A percentile compares a stretch with the other conserved stretches of the same genome.
Conservation (phyloP, 2,113 vertebrate genomes). For the Triplophysa tibetana region DNA sequence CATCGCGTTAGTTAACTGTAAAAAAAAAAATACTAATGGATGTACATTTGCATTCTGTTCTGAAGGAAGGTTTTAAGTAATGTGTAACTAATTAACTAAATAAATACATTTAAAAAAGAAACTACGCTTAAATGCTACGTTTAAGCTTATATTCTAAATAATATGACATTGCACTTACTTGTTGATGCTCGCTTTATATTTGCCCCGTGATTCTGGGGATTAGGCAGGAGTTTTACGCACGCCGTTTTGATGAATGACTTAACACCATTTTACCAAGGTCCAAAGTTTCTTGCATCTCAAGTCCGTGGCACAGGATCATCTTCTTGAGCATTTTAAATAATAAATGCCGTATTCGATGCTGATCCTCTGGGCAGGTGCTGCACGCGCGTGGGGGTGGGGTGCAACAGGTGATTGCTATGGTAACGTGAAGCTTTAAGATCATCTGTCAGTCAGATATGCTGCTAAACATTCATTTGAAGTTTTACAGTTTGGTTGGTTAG, state of each 20-base stretch:
- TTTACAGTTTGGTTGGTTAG: not conserved
- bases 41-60: not conserved
- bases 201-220: not conserved
- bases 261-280: not conserved
- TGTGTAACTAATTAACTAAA: too few relatives aligned
- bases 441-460: not conserved
- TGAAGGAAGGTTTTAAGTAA: too few relatives aligned
- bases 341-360: conserved; percentile 55
- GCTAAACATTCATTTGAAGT: not conserved
- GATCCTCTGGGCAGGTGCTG: conserved; percentile 24
- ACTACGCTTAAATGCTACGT: not conserved
- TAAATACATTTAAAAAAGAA: not conserved
- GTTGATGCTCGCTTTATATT: not conserved
- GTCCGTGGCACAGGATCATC: not conserved
- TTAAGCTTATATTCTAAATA: not conserved
- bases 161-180: conserved; percentile 13
- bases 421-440: not conserved
- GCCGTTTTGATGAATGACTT: not conserved
- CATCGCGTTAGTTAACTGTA: conserved; percentile 51
- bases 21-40: conserved; percentile 56
- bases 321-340: conserved; percentile 48
- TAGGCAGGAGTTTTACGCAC: not conserved
- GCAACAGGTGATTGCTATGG: conserved; percentile 54
- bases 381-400: conserved; percentile 43
- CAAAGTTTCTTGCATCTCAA: conserved; percentile 12